Evolutionary conservation across 2,888 invertebrate species (phyloP).

Genomic region (Caenorhabditis wallacei): DNA sequence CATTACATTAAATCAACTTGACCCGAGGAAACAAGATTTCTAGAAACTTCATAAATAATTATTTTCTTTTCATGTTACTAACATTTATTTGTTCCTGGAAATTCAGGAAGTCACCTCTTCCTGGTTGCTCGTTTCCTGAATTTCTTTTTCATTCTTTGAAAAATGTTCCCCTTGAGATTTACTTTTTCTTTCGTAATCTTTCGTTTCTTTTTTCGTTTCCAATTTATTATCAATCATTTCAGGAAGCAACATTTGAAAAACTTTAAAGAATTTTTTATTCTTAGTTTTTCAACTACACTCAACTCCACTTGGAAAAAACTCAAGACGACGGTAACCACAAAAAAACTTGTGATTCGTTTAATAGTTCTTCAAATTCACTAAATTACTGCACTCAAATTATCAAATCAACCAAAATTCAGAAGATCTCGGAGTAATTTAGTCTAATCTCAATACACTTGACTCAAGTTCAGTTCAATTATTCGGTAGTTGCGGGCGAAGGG

Average conservation of each 20-base stretch:
- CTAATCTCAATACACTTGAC: conserved; percentile 32
- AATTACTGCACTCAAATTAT: conserved; percentile 9
- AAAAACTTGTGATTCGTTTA: conserved; percentile 21
- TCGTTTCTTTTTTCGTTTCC: conserved; percentile 17
- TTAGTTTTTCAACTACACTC: neutral
- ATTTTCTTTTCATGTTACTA: neutral
- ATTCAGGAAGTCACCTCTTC: conserved; percentile 43
- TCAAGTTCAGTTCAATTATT: conserved; percentile 49
- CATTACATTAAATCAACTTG: conserved; percentile 3
- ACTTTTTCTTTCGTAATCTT: conserved; percentile 22
- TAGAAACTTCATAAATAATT: too few relatives aligned
- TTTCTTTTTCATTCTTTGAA: conserved; percentile 33
- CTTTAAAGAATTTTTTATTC: neutral
- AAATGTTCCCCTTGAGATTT: conserved; percentile 34
- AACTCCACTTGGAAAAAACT: neutral
- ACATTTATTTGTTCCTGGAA: neutral
- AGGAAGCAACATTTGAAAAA: conserved; percentile 26
- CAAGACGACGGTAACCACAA: conserved; percentile 19
- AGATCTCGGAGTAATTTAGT: neutral
- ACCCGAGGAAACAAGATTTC: neutral
- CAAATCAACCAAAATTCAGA: conserved; percentile 7
- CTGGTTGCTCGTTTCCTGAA: conserved; percentile 23
- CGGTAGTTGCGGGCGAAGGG: conserved; percentile 17
- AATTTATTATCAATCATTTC: conserved; percentile 58
- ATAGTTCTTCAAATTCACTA: conserved; percentile 6